Percentiles rank a stretch among this genome's conserved stretches.
Conservation (phyloP, 2,113 vertebrate genomes). For the Gracilinanus agilis region DNA sequence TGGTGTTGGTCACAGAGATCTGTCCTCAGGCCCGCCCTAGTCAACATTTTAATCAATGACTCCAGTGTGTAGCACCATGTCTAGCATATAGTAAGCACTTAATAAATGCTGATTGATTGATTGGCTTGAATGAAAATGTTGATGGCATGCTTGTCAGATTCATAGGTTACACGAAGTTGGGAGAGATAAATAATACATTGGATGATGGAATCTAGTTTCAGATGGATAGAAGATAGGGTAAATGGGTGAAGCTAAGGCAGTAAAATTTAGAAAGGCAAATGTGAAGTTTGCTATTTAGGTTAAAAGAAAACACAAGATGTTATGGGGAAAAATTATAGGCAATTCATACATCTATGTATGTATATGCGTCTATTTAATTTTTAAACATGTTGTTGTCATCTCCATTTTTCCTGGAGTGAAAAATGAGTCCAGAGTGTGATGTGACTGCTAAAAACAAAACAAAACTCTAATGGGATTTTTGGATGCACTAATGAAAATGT, state of each 20-base stretch:
- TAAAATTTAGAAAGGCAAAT: background rate
- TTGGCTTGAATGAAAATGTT: background rate
- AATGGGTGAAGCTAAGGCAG: background rate
- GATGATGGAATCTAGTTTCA: background rate
- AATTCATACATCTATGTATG: background rate
- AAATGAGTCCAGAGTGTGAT: background rate
- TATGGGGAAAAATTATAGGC: background rate
- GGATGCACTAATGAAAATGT: background rate
- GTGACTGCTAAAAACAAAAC: background rate
- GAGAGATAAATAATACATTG: background rate
- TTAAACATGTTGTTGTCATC: background rate
- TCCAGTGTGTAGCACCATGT: background rate
- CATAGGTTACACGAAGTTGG: background rate
- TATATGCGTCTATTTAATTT: background rate
- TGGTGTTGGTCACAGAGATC: background rate
- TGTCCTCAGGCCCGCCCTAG: background rate
- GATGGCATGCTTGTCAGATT: background rate
- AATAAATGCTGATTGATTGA: background rate
- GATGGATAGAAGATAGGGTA: background rate
- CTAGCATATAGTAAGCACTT: background rate
- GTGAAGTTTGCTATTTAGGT: background rate
- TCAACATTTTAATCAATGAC: background rate
- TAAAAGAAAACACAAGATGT: background rate
- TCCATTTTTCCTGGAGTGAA: background rate
- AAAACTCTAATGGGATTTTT: background rate